Evolutionary conservation across 2,888 invertebrate genomes (phyloP), one percentile per base, ranked within the genome.

Genomic region (Rhopalosiphum nymphaeae): DNA sequence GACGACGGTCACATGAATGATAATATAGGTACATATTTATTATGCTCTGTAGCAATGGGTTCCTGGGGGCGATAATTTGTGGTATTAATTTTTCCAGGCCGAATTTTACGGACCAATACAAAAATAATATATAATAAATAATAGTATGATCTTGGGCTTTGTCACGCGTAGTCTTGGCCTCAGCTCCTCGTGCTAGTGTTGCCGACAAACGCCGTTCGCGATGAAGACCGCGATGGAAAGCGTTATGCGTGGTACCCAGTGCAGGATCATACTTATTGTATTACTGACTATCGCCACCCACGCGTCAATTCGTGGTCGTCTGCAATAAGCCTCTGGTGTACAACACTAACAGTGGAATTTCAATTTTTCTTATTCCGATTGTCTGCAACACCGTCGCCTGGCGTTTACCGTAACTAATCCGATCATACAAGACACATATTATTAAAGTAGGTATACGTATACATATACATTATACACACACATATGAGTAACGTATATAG

Each of bases 331-430:
- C 91, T 53, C 86, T 56, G 89, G 89, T 67, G 89, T 26, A 78
- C 36, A 78, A 78, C 78, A 78, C 21, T 21, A 44, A 85, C 57
- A n/a, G 93, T 78, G 93, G 88, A 89, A 89, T 89, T 93, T 89
- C 78, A 89, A 89, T 89, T 89, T 89, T 93, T 89, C 44, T 56
- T 44, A 29, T 67, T 78, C 57, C 84, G 90, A 93, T 93, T 90
- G 93, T 84, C 84, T 57, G 89, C 26, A 25, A 53, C 21, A 26
- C 84, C 56, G 44, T 29, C 67, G 78, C 67, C 53, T n/a, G 56
- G 46, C 85, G 93, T 90, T 90, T 90, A 90, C 93, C 93, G 90
- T 93, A 88, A 67, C 93, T 93, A 93, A 93, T 93, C 85, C 61
- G 90, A 93, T 93, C 93, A 93, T 89, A 93, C 93, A 89, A 88